Evolutionary conservation across 2,113 vertebrate genomes (phyloP).

Genomic region (Perca fluviatilis): DNA sequence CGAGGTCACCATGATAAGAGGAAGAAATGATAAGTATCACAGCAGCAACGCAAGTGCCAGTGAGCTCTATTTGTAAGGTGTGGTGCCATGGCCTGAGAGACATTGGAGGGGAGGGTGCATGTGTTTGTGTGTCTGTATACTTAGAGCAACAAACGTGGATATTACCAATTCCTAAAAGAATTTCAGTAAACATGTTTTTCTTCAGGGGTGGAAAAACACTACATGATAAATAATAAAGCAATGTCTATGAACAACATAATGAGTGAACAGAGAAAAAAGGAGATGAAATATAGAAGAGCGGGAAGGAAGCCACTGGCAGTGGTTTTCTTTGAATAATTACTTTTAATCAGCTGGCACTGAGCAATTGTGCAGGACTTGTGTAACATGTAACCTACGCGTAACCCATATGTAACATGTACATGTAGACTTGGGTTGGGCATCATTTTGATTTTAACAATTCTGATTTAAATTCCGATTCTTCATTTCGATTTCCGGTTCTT

Average conservation of each 20-base stretch:
- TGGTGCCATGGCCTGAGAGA: slow-evolving; percentile 24
- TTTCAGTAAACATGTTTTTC: not conserved
- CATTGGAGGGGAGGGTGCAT: not conserved
- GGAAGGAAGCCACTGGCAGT: not conserved
- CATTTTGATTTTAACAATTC: too few relatives aligned
- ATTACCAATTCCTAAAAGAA: not conserved
- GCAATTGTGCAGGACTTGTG: not conserved
- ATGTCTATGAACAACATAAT: not conserved
- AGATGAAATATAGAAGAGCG: not conserved
- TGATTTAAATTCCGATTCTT: too few relatives aligned
- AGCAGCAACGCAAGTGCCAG: not conserved
- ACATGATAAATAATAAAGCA: not conserved
- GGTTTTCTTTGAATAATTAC: not conserved
- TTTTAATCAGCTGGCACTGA: not conserved
- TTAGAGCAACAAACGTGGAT: slow-evolving; percentile 1
- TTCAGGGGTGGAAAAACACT: not conserved
- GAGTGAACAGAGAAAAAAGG: not conserved
- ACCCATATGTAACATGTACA: not conserved
- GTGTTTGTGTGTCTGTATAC: slow-evolving; percentile 2
- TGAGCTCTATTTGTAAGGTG: slow-evolving; percentile 39
- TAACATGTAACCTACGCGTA: not conserved
- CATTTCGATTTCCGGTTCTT: too few relatives aligned
- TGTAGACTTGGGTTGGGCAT: not conserved
- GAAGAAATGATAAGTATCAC: slow-evolving; percentile 34
- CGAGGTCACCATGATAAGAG: slow-evolving; percentile 48